Base-by-base conservation (phyloP, 2,888 invertebrate species). In the Dromius quadrimaculatus region DNA sequence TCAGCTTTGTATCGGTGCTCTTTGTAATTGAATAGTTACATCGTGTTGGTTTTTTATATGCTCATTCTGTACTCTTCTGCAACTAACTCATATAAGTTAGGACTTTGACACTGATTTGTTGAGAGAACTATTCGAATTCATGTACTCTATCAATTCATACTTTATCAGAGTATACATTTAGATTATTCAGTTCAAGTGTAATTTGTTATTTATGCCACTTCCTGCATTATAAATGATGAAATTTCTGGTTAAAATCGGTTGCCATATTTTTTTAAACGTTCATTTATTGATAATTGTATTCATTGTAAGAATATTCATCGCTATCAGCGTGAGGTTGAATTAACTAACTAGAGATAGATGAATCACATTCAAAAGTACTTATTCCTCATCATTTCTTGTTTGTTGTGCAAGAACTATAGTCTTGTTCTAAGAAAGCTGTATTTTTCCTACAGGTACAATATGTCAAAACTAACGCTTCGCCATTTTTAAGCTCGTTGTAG, bases 21-120 rank as follows among this genome's bases (percentile, higher is more conserved):
- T 68, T 59, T 68, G 68, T 68, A 68, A 68, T 68, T 59, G 38
- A 45, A 59, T 66, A 65, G 50, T 65, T 66, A 68, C 59, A 68
- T 68, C 68, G 59, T 19, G 36, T 65, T 68, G 41, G n/a, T 57
- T 41, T 57, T 57, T 68, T 57, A 57, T 68, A 19, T 41, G 17
- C 20, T 68, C 41, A 41, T 17, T 59, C 28, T 28, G 28, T 13
- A 23, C 15, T 11, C 47, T 47, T 23, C n/a, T 20, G 23, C 15
- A 23, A 28, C 28, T 15, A 36, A 11, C 36, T n/a, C n/a, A 15
- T 2, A 3, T 20, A 43, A 63, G n/a, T 38, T 57, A 23, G 15
- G 19, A 36, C 59, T 36, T 4, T 36, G 68, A 68, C 68, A 19
- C 59, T 68, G 68, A 68, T 68, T 43, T 57, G 59, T 68, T 57